A percentile compares a stretch with the other conserved stretches of the same genome.
These are phyloP conservation scores for Champsocephalus esox DNA, from an alignment of 2,797 vertebrate species.

Conservation along the genomic window DNA sequence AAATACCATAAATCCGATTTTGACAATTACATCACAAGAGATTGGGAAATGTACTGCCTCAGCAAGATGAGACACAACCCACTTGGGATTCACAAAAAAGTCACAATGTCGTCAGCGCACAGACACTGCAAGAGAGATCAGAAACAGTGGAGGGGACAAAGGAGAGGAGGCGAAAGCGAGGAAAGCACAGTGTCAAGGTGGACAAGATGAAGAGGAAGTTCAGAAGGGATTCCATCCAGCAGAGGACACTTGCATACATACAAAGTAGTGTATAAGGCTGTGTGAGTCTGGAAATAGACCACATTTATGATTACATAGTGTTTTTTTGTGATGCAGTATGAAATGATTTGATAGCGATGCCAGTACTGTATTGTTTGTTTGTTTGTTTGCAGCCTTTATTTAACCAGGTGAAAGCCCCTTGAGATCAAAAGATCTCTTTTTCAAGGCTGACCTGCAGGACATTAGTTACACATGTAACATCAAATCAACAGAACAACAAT, in stretches of 20 bases:
- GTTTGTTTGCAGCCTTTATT: no score
- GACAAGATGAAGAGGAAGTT: constrained; percentile 45
- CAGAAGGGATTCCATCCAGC: constrained; percentile 22
- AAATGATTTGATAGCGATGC: background rate
- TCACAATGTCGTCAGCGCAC: constrained; percentile 50
- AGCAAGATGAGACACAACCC: constrained; percentile 56
- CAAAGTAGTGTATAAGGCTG: constrained; percentile 4
- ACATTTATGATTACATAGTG: constrained; percentile 6
- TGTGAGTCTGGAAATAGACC: constrained; percentile 7
- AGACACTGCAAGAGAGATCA: constrained; percentile 51
- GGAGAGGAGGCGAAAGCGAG: constrained; percentile 30
- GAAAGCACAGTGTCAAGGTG: constrained; percentile 43
- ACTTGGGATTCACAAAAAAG: constrained; percentile 65
- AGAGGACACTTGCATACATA: constrained; percentile 43
- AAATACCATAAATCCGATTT: constrained; percentile 69
- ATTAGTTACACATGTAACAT: no score
- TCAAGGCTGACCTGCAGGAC: no score
- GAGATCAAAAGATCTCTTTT: no score
- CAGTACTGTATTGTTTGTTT: background rate
- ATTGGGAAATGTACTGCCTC: constrained; percentile 67
- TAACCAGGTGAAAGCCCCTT: no score
- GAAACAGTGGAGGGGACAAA: constrained; percentile 47
- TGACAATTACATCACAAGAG: constrained; percentile 66
- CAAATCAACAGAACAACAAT: no score
- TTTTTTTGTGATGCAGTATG: background rate